Conservation (phyloP, 2,797 vertebrate genomes). For the Poeciliopsis turneri region DNA sequence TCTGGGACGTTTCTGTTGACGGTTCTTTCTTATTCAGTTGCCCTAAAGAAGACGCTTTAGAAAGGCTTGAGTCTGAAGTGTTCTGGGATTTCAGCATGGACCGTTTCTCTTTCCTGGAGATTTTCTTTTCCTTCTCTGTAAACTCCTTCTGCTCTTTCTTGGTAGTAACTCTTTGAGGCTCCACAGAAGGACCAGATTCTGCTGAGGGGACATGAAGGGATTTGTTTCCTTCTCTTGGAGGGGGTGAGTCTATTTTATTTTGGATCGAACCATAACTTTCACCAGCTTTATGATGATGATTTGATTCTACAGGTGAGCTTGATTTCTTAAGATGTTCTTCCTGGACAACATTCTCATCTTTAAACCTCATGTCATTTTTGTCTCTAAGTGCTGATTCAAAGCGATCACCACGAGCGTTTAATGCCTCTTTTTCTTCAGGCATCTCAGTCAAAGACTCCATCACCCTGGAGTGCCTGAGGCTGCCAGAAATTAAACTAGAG, state of each 20-base stretch:
- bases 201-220: not conserved
- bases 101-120: constrained; percentile 57
- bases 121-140: constrained; percentile 49
- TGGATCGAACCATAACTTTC: not conserved
- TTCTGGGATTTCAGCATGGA: constrained; percentile 28
- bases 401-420: constrained; percentile 28
- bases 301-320: not conserved
- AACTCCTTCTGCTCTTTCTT: constrained; percentile 34
- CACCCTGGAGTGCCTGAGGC: constrained; percentile 82
- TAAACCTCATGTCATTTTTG: not conserved
- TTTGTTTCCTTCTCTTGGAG: constrained; percentile 35
- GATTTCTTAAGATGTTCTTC: not conserved
- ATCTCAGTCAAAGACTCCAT: constrained; percentile 87
- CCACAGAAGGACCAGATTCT: constrained; percentile 11
- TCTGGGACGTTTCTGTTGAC: constrained; percentile 10
- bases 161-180: constrained; percentile 9
- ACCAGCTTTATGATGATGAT: not conserved
- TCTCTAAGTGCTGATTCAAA: constrained; percentile 16
- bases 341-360: not conserved
- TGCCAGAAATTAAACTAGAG: constrained; percentile 79
- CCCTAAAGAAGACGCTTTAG: constrained; percentile 18
- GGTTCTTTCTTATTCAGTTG: constrained; percentile 22
- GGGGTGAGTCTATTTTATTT: constrained; percentile 5
- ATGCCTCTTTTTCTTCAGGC: constrained; percentile 86
- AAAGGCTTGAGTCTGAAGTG: constrained; percentile 23